Percentiles rank a stretch among this genome's conserved stretches.
phyloP scores from a whole-genome alignment of 1,140 invertebrate species.

The Pseudobourletiella spinata region DNA sequence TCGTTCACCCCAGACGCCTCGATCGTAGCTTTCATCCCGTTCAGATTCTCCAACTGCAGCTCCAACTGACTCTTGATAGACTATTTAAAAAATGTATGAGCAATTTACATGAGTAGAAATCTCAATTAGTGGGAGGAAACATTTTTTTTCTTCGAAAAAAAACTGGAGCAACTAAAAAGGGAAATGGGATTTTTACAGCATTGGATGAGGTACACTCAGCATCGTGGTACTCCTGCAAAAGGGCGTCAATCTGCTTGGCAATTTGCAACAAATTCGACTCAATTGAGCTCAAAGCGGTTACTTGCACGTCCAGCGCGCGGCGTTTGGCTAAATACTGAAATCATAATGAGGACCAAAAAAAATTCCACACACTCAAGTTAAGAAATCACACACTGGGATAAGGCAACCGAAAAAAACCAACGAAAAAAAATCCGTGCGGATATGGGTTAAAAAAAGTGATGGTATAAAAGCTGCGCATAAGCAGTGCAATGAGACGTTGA shows the following conservation, averaged over 20 bases:
- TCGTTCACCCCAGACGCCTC: not conserved
- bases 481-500: too few species aligned
- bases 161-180: not conserved
- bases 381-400: too few species aligned
- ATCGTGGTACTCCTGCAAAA: slow-evolving; percentile 4
- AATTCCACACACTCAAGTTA: too few species aligned
- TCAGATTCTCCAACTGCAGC: slow-evolving; percentile 6
- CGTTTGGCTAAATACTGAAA: not conserved
- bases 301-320: not conserved
- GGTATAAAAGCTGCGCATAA: too few species aligned
- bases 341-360: too few species aligned
- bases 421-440: too few species aligned
- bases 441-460: too few species aligned
- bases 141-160: not conserved
- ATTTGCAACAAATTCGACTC: not conserved
- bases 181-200: not conserved
- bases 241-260: not conserved
- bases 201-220: not conserved
- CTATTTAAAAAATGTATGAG: too few species aligned
- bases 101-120: not conserved
- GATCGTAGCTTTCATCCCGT: not conserved
- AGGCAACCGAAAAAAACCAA: too few species aligned
- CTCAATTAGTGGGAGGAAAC: not conserved
- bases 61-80: too few species aligned
- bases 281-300: slow-evolving; percentile 2